phyloP scores from a whole-genome alignment of 2,113 vertebrate species.

The Poeciliopsis occidentalis region DNA sequence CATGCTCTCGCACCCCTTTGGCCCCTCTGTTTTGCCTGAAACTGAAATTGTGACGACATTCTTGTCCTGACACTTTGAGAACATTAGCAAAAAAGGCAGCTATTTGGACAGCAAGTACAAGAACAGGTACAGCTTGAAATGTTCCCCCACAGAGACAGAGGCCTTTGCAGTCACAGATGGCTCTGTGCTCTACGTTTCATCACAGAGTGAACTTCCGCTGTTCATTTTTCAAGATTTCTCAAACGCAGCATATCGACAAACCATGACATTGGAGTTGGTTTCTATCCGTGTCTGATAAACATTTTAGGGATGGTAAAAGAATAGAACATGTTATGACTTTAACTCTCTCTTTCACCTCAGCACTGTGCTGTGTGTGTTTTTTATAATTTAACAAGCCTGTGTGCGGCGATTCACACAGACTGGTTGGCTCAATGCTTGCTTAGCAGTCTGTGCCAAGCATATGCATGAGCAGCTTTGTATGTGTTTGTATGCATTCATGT shows the following conservation, averaged over 20 bases:
- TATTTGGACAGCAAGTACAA: conserved; percentile 2
- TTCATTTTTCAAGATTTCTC: conserved; percentile 25
- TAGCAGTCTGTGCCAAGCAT: conserved; percentile 43
- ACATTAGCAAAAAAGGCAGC: not conserved
- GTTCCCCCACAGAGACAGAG: not conserved
- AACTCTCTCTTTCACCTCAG: conserved; percentile 27
- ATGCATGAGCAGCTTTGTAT: conserved; percentile 27
- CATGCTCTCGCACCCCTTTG: not conserved
- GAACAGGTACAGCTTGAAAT: conserved; percentile 3
- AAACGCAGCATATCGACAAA: conserved; percentile 34
- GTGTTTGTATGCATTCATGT: conserved; percentile 38
- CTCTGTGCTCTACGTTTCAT: conserved; percentile 16
- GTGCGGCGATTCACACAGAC: conserved; percentile 37
- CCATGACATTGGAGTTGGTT: conserved; percentile 21
- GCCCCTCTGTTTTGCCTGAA: not conserved
- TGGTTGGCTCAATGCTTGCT: conserved; percentile 40
- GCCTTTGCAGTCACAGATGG: conserved; percentile 31
- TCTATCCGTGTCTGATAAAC: conserved; percentile 40
- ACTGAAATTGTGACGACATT: not conserved
- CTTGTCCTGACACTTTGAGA: not conserved
- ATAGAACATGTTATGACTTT: conserved; percentile 29
- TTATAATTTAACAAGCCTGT: conserved; percentile 33
- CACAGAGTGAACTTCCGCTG: conserved; percentile 23
- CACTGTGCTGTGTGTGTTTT: conserved; percentile 24
- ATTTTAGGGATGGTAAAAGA: conserved; percentile 32